A percentile compares a stretch with the other conserved stretches of the same genome.
Conservation (phyloP, 2,888 invertebrate genomes). For the Hartigia nigra region DNA sequence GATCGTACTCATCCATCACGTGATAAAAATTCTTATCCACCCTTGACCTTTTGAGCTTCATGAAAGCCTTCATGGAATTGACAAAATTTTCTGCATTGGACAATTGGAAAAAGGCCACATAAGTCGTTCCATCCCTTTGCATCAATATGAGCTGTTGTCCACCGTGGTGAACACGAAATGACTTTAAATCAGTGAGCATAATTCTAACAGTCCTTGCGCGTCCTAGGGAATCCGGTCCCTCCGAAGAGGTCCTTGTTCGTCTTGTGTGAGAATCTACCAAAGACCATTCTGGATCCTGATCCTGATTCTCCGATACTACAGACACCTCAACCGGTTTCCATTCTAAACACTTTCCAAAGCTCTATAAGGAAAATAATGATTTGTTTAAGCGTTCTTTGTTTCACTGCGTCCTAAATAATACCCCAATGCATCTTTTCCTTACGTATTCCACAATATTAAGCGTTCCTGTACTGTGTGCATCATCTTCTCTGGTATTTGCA, state of each 20-base stretch:
- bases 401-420: not conserved
- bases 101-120: constrained; percentile 85
- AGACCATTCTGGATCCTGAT: constrained; percentile 82
- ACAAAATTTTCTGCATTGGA: constrained; percentile 86
- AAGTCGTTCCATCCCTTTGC: constrained; percentile 77
- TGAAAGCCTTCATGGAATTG: constrained; percentile 72
- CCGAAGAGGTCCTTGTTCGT: constrained; percentile 69
- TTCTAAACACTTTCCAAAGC: constrained; percentile 76
- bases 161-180: constrained; percentile 71
- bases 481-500: constrained; percentile 67
- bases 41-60: constrained; percentile 76
- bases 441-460: constrained; percentile 76
- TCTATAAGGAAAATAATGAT: constrained; percentile 49
- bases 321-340: constrained; percentile 87
- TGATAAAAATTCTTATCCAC: constrained; percentile 79
- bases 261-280: constrained; percentile 81
- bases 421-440: constrained; percentile 36
- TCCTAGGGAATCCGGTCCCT: constrained; percentile 61
- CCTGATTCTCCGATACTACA: constrained; percentile 80
- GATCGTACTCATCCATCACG: constrained; percentile 74
- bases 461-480: constrained; percentile 76
- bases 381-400: not conserved
- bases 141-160: constrained; percentile 74
- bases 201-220: constrained; percentile 69
- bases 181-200: constrained; percentile 74